Evolutionary conservation across 1,140 invertebrate species (phyloP).

Genomic region (Sycophila sp.): DNA sequence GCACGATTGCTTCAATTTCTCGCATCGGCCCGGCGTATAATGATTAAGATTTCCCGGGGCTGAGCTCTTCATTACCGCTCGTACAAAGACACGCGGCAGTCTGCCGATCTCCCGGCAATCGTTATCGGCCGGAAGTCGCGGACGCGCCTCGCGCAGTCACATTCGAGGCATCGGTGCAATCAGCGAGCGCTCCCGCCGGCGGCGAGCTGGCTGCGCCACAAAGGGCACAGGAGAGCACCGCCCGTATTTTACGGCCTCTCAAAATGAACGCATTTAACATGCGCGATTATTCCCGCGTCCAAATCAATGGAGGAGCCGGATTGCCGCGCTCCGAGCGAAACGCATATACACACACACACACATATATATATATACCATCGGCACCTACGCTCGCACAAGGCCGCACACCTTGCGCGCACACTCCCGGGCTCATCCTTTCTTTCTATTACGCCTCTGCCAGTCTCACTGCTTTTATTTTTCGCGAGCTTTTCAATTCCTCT

Average conservation of each 20-base stretch:
- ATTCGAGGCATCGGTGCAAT: constrained; percentile 21
- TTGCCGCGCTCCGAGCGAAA: background rate
- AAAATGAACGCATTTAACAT: constrained; percentile 3
- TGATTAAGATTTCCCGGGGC: constrained; percentile 33
- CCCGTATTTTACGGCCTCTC: constrained; percentile 3
- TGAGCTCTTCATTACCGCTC: constrained; percentile 22
- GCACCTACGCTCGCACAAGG: background rate
- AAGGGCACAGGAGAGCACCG: background rate
- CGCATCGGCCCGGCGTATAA: background rate
- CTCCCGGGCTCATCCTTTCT: background rate
- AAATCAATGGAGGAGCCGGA: constrained; percentile 11
- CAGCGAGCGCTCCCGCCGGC: background rate
- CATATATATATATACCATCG: background rate
- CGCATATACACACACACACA: background rate
- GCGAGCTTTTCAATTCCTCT: no score
- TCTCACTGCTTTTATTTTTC: background rate
- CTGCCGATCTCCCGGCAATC: constrained; percentile 14
- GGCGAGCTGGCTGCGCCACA: background rate
- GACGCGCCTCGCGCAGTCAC: constrained; percentile 7
- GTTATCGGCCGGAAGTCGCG: constrained; percentile 30
- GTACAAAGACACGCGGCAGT: constrained; percentile 2
- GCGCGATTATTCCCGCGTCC: background rate
- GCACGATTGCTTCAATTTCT: constrained; percentile 10
- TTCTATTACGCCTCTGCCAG: background rate
- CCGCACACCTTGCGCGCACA: constrained; percentile 1